phyloP scores from a whole-genome alignment of 1,140 invertebrate species.

The Trinorchestia longiramus region DNA sequence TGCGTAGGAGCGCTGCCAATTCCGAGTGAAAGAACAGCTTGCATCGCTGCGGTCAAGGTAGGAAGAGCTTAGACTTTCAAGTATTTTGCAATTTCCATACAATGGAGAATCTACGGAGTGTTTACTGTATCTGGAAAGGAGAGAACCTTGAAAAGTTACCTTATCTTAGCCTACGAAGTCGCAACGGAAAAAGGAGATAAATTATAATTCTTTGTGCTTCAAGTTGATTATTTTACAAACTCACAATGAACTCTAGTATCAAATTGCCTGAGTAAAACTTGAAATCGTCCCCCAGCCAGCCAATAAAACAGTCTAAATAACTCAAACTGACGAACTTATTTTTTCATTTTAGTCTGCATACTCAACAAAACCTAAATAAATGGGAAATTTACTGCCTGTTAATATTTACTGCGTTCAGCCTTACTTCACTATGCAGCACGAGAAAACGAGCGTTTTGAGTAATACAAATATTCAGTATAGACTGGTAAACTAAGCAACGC shows the following conservation, averaged over 20 bases:
- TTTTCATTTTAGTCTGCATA: too few species aligned
- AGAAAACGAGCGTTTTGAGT: too few species aligned
- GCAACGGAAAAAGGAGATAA: not conserved
- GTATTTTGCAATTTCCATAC: not conserved
- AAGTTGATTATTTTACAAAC: not conserved
- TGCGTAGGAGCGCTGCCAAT: not conserved
- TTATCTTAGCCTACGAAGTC: not conserved
- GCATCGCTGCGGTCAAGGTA: not conserved
- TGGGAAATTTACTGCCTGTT: not conserved
- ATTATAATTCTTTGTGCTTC: not conserved
- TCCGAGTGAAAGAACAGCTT: not conserved
- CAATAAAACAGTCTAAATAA: too few species aligned
- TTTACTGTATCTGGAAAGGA: not conserved
- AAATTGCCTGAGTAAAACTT: too few species aligned
- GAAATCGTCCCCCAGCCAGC: too few species aligned
- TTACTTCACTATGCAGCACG: not conserved
- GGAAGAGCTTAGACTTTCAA: not conserved
- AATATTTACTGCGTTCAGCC: not conserved
- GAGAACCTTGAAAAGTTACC: not conserved
- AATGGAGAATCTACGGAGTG: not conserved
- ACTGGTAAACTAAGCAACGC: too few species aligned
- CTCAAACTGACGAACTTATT: too few species aligned
- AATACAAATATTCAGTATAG: too few species aligned
- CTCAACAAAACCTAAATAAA: too few species aligned
- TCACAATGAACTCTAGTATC: not conserved